phyloP scores from a whole-genome alignment of 1,140 invertebrate genomes.

The Nasonia giraulti region DNA sequence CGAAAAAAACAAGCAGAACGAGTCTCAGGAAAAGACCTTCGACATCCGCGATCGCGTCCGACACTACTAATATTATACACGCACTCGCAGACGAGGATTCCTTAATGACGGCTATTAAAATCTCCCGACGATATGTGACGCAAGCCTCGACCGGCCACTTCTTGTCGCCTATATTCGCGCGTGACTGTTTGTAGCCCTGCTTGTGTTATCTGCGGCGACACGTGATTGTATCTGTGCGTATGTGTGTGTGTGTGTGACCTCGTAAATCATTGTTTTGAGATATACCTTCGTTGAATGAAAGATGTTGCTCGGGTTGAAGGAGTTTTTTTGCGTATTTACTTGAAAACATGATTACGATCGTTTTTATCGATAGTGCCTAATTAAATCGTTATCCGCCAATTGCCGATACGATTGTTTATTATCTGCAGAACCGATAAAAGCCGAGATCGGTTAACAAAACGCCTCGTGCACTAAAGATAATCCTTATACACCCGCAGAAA shows the following conservation, averaged over 20 bases:
- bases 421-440: no score
- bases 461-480: neutral
- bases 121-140: neutral
- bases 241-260: neutral
- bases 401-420: no score
- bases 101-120: conserved; percentile 1
- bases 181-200: neutral
- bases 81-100: neutral
- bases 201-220: neutral
- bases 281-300: no score
- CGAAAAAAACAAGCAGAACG: no score
- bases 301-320: no score
- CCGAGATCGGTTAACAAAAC: no score
- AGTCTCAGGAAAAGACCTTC: neutral
- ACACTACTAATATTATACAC: neutral
- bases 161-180: neutral
- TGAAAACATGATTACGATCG: no score
- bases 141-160: neutral
- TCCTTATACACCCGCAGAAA: conserved; percentile 59
- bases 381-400: no score
- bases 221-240: neutral
- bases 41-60: neutral
- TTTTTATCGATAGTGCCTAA: no score
- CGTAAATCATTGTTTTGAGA: no score
- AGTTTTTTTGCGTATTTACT: no score